Evolutionary conservation across 1,140 invertebrate species (phyloP).

Genomic region (Bombus pyrosoma): DNA sequence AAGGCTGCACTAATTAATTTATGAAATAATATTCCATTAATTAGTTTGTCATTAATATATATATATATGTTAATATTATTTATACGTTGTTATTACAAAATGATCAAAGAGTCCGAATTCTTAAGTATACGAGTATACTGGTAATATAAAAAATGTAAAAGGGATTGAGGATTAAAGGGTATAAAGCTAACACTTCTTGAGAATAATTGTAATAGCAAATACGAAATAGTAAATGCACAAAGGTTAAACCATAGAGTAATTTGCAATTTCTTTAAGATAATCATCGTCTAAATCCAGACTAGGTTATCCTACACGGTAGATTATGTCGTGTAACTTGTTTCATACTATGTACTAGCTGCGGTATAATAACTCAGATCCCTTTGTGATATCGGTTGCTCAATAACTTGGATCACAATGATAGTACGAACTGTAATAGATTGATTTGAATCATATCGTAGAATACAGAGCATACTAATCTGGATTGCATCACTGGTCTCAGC

Average conservation of each 20-base stretch:
- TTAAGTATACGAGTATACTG: too few relatives aligned
- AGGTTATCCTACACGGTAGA: neutral
- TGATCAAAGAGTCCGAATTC: too few relatives aligned
- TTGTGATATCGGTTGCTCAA: constrained; percentile 25
- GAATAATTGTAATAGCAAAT: too few relatives aligned
- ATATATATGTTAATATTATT: too few relatives aligned
- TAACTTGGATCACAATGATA: constrained; percentile 38
- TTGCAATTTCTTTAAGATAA: neutral
- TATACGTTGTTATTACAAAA: too few relatives aligned
- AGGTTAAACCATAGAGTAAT: neutral
- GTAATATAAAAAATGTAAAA: too few relatives aligned
- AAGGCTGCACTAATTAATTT: too few relatives aligned
- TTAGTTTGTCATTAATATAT: too few relatives aligned
- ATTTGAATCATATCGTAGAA: constrained; percentile 27
- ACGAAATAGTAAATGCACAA: too few relatives aligned
- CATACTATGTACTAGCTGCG: neutral
- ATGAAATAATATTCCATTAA: too few relatives aligned
- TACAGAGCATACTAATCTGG: neutral
- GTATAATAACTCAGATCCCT: constrained; percentile 23
- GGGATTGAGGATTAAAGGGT: too few relatives aligned
- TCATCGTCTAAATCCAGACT: neutral
- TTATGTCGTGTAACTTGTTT: neutral
- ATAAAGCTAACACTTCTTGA: too few relatives aligned
- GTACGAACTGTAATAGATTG: constrained; percentile 20
- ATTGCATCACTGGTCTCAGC: constrained; percentile 17